A percentile compares a stretch with the other conserved stretches of the same genome.
These are phyloP conservation scores for Hypotaenidia okinawae DNA, from an alignment of 2,797 vertebrate genomes.

Conservation along the genomic window DNA sequence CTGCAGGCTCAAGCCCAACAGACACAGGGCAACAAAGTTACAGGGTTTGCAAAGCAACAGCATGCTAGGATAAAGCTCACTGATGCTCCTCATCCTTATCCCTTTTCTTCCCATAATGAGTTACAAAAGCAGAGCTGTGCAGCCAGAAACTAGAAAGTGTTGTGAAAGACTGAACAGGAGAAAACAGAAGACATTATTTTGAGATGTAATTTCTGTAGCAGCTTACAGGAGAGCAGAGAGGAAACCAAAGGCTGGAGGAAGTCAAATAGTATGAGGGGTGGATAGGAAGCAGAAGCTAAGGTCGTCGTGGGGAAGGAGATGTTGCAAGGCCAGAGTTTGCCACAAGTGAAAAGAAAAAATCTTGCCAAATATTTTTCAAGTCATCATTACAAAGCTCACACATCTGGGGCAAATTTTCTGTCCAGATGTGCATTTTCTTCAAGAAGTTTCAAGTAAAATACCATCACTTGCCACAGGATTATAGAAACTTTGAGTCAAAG, in stretches of 20 bases:
- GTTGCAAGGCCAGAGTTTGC: not conserved
- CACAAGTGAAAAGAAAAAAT: not conserved
- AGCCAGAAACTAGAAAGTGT: not conserved
- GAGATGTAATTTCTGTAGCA: constrained; percentile 23
- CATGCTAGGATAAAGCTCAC: not conserved
- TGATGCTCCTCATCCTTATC: not conserved
- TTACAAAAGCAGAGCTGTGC: not conserved
- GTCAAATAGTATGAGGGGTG: not conserved
- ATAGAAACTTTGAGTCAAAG: not conserved
- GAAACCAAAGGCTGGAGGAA: constrained; percentile 28
- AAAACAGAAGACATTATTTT: constrained; percentile 14
- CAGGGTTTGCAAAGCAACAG: not conserved
- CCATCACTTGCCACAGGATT: not conserved
- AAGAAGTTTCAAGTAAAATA: not conserved
- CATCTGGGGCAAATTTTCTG: not conserved
- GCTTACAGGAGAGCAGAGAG: constrained; percentile 22
- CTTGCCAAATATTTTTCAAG: not conserved
- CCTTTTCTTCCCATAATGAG: not conserved
- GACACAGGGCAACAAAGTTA: not conserved
- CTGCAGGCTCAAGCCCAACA: not conserved
- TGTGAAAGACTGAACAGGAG: constrained; percentile 12
- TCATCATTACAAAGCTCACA: not conserved
- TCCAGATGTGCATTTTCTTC: not conserved
- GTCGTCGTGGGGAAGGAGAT: not conserved
- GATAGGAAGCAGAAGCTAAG: constrained; percentile 21